phyloP scores from a whole-genome alignment of 2,113 vertebrate species.

The Entomyzon cyanotis region DNA sequence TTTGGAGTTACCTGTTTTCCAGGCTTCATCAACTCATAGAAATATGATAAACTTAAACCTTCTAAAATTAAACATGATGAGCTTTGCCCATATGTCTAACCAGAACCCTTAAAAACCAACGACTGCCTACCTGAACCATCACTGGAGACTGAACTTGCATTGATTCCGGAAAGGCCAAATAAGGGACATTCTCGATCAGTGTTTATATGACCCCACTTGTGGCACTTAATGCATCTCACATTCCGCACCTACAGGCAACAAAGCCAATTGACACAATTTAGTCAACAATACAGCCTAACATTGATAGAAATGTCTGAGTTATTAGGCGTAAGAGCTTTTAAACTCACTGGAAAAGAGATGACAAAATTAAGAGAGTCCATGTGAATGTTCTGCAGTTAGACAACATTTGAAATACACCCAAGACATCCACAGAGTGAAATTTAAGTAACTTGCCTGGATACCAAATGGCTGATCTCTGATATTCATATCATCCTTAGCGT shows the following conservation, averaged over 20 bases:
- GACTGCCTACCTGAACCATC: slow-evolving; percentile 78
- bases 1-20: neutral
- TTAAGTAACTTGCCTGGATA: slow-evolving; percentile 86
- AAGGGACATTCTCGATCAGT: slow-evolving; percentile 97
- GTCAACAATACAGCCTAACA: neutral
- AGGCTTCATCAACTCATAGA: neutral
- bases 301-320: neutral
- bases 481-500: slow-evolving; percentile 99
- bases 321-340: neutral
- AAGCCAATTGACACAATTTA: neutral
- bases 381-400: slow-evolving; percentile 1
- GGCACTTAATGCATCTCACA: slow-evolving; percentile 98
- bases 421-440: slow-evolving; percentile 43
- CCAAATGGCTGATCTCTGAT: slow-evolving; percentile 99
- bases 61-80: neutral
- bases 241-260: slow-evolving; percentile 86
- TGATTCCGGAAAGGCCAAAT: slow-evolving; percentile 98
- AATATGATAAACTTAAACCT: neutral
- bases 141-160: slow-evolving; percentile 87
- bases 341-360: neutral
- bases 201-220: slow-evolving; percentile 99
- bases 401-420: slow-evolving; percentile 35
- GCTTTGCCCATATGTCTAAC: neutral
- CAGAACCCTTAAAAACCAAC: neutral
- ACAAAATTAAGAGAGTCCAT: slow-evolving; percentile 9